Conservation (phyloP, 2,113 vertebrate species). For the Tursiops truncatus region DNA sequence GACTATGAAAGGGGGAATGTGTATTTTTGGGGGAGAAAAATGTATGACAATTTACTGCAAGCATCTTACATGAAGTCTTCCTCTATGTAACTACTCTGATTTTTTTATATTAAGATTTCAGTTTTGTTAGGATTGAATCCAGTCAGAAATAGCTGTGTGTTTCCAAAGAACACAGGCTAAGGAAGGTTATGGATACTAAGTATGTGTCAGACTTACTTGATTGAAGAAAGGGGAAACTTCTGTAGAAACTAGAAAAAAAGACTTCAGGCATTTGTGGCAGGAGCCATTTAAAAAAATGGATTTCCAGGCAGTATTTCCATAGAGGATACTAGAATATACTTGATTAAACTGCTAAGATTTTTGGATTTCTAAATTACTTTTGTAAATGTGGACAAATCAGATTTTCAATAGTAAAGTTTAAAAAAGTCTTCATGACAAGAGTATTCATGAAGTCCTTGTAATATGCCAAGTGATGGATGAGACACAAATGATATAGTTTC, state of each 20-base stretch:
- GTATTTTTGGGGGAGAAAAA: background rate
- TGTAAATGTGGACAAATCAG: background rate
- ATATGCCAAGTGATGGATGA: background rate
- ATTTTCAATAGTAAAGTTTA: background rate
- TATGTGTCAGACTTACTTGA: background rate
- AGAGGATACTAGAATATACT: background rate
- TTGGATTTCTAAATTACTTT: background rate
- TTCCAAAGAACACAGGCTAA: conserved; percentile 44
- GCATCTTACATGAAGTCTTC: background rate
- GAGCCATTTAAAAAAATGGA: background rate
- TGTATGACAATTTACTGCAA: background rate
- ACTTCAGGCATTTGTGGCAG: background rate
- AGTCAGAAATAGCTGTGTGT: conserved; percentile 41
- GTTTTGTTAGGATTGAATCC: conserved; percentile 54
- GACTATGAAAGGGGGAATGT: background rate
- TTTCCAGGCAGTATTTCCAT: background rate
- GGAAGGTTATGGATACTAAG: background rate
- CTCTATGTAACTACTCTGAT: background rate
- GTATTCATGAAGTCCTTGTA: background rate
- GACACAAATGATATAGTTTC: background rate
- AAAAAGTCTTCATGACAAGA: background rate
- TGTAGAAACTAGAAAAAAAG: background rate
- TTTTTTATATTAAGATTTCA: conserved; percentile 48
- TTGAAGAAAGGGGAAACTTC: conserved; percentile 34
- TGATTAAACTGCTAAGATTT: background rate